Conservation (phyloP, 2,888 invertebrate species). For the Oxyteleia sp. region DNA sequence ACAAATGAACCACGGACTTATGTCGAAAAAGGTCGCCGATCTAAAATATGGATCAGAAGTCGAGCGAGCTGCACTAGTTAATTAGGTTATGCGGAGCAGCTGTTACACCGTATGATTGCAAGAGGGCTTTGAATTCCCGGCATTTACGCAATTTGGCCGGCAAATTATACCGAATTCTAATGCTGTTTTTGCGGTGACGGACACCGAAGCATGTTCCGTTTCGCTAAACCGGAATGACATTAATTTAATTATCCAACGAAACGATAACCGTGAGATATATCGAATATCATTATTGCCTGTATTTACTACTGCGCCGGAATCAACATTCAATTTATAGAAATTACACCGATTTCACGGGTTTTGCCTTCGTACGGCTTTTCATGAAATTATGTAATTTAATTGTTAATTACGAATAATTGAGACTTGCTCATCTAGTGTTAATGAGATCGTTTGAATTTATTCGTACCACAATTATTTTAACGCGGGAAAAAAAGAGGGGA, state of each 20-base stretch:
- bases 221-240: slow-evolving; percentile 37
- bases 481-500: background rate
- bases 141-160: slow-evolving; percentile 56
- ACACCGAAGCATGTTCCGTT: slow-evolving; percentile 20
- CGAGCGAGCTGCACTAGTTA: slow-evolving; percentile 72
- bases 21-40: slow-evolving; percentile 23
- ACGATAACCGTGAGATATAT: slow-evolving; percentile 46
- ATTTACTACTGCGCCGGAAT: slow-evolving; percentile 18
- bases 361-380: slow-evolving; percentile 7
- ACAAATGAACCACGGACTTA: slow-evolving; percentile 35
- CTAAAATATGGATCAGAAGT: slow-evolving; percentile 69
- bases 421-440: background rate
- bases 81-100: slow-evolving; percentile 84
- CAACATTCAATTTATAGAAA: slow-evolving; percentile 46
- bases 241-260: slow-evolving; percentile 61
- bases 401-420: slow-evolving; percentile 5
- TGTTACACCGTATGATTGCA: slow-evolving; percentile 73
- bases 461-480: too few species aligned
- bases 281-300: slow-evolving; percentile 54
- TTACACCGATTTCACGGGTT: slow-evolving; percentile 35
- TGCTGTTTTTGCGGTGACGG: slow-evolving; percentile 56
- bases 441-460: background rate
- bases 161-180: slow-evolving; percentile 63
- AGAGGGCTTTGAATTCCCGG: slow-evolving; percentile 43
- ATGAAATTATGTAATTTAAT: slow-evolving; percentile 1